These are phyloP conservation scores for Thaleichthys pacificus DNA, from an alignment of 2,797 vertebrate genomes.

Conservation along the genomic window DNA sequence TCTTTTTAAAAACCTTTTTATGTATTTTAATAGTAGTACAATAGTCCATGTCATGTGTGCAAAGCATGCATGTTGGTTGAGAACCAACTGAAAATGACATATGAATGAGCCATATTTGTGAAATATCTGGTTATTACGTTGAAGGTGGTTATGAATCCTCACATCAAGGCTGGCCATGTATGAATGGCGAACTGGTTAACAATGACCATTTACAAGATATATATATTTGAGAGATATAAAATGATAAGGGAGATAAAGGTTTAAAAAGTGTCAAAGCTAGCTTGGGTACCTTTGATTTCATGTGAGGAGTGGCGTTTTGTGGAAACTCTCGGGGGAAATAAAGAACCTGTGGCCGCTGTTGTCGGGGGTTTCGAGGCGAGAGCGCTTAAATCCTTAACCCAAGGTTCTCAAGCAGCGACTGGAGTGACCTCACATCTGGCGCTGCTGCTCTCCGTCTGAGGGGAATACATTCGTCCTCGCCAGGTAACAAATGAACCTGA, in stretches of 20 bases:
- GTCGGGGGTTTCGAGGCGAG: slow-evolving; percentile 49
- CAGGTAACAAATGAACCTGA: slow-evolving; percentile 78
- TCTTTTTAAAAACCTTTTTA: not conserved
- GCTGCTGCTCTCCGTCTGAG: slow-evolving; percentile 66
- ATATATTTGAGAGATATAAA: not conserved
- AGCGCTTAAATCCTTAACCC: slow-evolving; percentile 69
- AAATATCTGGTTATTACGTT: too few species aligned
- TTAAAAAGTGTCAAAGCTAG: not conserved
- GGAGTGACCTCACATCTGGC: slow-evolving; percentile 76
- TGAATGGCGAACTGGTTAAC: not conserved
- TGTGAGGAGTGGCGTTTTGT: slow-evolving; percentile 45
- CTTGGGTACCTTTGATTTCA: slow-evolving; percentile 25
- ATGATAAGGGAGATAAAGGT: not conserved
- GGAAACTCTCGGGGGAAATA: slow-evolving; percentile 65
- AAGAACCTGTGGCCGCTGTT: slow-evolving; percentile 52
- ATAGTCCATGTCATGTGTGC: too few species aligned
- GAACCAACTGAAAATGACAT: too few species aligned
- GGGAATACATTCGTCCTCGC: slow-evolving; percentile 73
- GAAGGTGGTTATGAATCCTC: too few species aligned
- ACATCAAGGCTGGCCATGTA: not conserved
- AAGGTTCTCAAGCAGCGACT: slow-evolving; percentile 65
- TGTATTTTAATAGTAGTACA: not conserved
- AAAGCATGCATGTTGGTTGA: too few species aligned
- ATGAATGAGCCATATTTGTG: too few species aligned
- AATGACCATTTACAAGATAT: not conserved